phyloP scores from a whole-genome alignment of 2,888 invertebrate species.

The Philonicus albiceps region DNA sequence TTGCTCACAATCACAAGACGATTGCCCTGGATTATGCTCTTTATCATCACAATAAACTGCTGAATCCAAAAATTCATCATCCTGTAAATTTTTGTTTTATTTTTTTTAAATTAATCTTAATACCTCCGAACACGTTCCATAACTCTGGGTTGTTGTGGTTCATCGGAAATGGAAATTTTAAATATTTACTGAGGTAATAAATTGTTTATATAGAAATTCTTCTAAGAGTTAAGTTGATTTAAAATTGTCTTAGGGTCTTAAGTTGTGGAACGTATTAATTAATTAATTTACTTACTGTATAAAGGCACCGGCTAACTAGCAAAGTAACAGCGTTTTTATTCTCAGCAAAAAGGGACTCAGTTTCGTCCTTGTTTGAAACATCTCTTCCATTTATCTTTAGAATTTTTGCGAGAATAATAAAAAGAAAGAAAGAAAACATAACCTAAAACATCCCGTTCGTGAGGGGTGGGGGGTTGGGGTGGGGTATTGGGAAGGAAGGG shows the following conservation, averaged over 20 bases:
- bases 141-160: background rate
- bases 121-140: background rate
- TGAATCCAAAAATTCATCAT: constrained; percentile 58
- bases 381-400: constrained; percentile 67
- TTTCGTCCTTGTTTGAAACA: constrained; percentile 67
- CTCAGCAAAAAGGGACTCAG: constrained; percentile 66
- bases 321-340: constrained; percentile 67
- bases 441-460: no score
- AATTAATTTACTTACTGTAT: constrained; percentile 56
- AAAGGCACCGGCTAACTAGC: constrained; percentile 66
- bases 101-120: background rate
- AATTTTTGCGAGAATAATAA: constrained; percentile 43
- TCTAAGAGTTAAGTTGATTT: background rate
- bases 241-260: background rate
- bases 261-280: background rate
- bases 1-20: constrained; percentile 50
- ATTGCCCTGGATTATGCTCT: constrained; percentile 47
- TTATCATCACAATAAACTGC: constrained; percentile 57
- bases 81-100: constrained; percentile 37
- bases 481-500: no score
- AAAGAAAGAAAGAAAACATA: no score
- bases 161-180: no score
- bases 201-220: no score
- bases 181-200: no score
- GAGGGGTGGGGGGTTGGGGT: no score